Evolutionary conservation across 2,797 vertebrate genomes (phyloP).

Genomic region (Brachyrhaphis roseni): DNA sequence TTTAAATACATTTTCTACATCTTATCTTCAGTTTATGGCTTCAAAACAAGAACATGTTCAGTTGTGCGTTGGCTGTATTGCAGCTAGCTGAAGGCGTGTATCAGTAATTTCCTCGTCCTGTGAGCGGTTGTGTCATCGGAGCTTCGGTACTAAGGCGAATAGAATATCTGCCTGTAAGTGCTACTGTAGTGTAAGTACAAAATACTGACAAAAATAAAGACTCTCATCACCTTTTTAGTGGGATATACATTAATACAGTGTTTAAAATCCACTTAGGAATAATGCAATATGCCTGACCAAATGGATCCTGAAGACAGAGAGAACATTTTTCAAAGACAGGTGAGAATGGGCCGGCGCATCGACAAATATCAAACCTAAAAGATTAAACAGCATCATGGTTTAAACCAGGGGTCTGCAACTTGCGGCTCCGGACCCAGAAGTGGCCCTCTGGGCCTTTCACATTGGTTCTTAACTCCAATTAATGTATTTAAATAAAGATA

Average conservation of each 20-base stretch:
- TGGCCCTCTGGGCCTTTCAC: too few species aligned
- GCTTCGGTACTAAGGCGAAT: neutral
- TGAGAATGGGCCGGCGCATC: neutral
- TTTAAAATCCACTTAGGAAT: neutral
- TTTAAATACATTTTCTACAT: conserved; percentile 35
- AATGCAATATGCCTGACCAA: neutral
- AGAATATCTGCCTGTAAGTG: conserved; percentile 22
- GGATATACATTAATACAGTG: neutral
- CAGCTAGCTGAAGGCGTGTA: conserved; percentile 56
- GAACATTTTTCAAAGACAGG: neutral
- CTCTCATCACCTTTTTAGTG: neutral
- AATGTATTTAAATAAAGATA: too few species aligned
- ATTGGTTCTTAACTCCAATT: too few species aligned
- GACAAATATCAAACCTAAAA: neutral
- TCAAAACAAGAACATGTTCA: conserved; percentile 23
- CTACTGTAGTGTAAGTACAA: conserved; percentile 14
- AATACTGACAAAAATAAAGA: neutral
- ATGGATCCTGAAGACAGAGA: neutral
- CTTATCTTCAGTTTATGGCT: conserved; percentile 48
- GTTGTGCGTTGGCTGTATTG: conserved; percentile 62
- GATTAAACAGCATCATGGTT: neutral
- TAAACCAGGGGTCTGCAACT: neutral
- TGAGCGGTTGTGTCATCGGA: neutral
- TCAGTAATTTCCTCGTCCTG: conserved; percentile 2
- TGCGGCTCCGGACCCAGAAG: too few species aligned